phyloP scores from a whole-genome alignment of 2,113 vertebrate species.

The Nerophis lumbriciformis region DNA sequence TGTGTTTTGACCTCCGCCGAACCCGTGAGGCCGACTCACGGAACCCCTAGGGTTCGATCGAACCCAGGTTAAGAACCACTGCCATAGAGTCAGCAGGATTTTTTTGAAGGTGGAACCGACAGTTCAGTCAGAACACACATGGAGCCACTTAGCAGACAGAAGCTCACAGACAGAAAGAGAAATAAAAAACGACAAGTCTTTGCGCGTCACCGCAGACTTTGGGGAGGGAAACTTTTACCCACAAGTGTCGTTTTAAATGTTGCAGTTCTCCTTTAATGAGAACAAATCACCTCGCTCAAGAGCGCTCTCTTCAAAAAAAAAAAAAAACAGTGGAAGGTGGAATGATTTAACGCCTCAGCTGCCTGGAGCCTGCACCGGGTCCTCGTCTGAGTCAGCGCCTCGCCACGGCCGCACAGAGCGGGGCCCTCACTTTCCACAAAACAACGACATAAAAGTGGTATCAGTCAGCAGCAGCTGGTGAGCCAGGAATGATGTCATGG shows the following conservation, averaged over 20 bases:
- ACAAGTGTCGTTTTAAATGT: not conserved
- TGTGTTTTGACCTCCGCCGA: no score
- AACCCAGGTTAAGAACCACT: no score
- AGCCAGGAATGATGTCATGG: no score
- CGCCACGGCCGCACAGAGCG: no score
- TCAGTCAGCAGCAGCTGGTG: no score
- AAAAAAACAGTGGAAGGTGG: not conserved
- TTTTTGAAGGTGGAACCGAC: not conserved
- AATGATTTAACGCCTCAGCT: not conserved
- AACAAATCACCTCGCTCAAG: not conserved
- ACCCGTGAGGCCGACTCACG: no score
- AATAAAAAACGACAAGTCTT: not conserved
- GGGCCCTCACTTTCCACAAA: no score
- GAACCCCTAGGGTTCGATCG: no score
- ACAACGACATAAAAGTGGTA: no score
- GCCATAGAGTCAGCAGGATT: no score
- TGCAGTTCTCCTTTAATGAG: not conserved
- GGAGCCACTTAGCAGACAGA: conserved; percentile 28
- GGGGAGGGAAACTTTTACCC: not conserved
- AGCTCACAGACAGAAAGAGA: not conserved
- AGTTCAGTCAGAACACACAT: conserved; percentile 31
- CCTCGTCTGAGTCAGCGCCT: no score
- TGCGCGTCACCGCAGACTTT: not conserved
- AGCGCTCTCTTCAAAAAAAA: not conserved
- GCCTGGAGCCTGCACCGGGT: no score